phyloP scores from a whole-genome alignment of 2,113 vertebrate species.

The Zeus faber region DNA sequence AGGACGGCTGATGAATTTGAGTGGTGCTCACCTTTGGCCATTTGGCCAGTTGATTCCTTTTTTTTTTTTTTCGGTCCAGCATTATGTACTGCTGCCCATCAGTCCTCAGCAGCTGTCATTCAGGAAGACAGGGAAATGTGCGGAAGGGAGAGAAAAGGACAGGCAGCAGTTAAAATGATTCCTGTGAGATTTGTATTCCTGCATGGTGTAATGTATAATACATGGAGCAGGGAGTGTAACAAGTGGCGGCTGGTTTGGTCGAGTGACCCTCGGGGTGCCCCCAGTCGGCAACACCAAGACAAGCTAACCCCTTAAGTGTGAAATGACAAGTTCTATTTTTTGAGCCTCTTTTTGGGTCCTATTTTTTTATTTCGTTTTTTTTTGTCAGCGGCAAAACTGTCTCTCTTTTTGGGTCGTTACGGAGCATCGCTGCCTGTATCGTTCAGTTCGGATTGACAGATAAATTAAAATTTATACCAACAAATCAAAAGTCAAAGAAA shows the following conservation, averaged over 20 bases:
- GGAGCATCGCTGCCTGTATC: too few species aligned
- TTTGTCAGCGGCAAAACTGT: too few species aligned
- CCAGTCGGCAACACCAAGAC: constrained; percentile 47
- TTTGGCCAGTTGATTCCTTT: constrained; percentile 44
- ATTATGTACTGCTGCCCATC: constrained; percentile 32
- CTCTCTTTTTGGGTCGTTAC: too few species aligned
- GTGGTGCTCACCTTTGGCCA: constrained; percentile 45
- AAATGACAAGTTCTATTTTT: background rate
- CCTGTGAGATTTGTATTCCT: constrained; percentile 51
- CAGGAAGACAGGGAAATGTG: constrained; percentile 30
- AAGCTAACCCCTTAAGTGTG: constrained; percentile 23
- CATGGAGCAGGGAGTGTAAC: constrained; percentile 57
- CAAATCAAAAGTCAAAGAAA: too few species aligned
- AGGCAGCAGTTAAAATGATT: constrained; percentile 39
- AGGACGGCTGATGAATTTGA: constrained; percentile 60
- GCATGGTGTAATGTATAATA: constrained; percentile 62
- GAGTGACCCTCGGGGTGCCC: constrained; percentile 45
- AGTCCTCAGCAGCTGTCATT: constrained; percentile 37
- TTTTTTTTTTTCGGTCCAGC: constrained; percentile 24
- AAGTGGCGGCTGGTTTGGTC: constrained; percentile 47
- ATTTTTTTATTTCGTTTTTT: background rate
- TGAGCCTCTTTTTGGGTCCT: background rate
- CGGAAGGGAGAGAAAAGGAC: constrained; percentile 21
- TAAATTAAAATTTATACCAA: too few species aligned
- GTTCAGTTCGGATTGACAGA: too few species aligned